These are phyloP conservation scores for Epinephelus lanceolatus DNA, from an alignment of 2,113 vertebrate genomes.

Conservation along the genomic window DNA sequence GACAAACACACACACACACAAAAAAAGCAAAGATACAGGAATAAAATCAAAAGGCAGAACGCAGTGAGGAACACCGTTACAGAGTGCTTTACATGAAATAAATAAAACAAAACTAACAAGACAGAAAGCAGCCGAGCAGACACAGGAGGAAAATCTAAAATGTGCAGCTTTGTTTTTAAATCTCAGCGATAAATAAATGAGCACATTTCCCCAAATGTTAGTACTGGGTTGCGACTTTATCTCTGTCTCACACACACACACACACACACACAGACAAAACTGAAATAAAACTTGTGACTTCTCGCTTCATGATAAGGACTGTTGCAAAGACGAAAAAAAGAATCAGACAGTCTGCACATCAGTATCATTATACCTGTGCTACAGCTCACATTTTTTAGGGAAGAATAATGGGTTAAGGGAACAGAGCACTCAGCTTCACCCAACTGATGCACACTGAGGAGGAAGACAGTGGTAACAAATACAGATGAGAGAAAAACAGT, in stretches of 20 bases:
- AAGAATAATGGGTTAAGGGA: slow-evolving; percentile 30
- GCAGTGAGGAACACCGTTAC: not conserved
- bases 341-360: slow-evolving; percentile 5
- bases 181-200: not conserved
- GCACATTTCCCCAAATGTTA: not conserved
- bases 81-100: not conserved
- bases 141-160: not conserved
- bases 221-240: not conserved
- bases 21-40: not conserved
- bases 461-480: slow-evolving; percentile 68
- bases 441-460: slow-evolving; percentile 57
- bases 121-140: not conserved
- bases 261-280: not conserved
- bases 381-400: not conserved
- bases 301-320: not conserved
- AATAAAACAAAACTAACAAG: not conserved
- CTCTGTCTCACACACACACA: not conserved
- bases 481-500: slow-evolving; percentile 75
- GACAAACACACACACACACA: not conserved
- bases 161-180: not conserved
- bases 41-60: not conserved
- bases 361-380: not conserved
- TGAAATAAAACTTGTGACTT: slow-evolving; percentile 9
- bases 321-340: slow-evolving; percentile 16
- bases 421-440: slow-evolving; percentile 25